Evolutionary conservation across 64 coral and sea anemone species (phyloP), one percentile per base, ranked within the genome.

Genomic region (Stylophora pistillata): DNA sequence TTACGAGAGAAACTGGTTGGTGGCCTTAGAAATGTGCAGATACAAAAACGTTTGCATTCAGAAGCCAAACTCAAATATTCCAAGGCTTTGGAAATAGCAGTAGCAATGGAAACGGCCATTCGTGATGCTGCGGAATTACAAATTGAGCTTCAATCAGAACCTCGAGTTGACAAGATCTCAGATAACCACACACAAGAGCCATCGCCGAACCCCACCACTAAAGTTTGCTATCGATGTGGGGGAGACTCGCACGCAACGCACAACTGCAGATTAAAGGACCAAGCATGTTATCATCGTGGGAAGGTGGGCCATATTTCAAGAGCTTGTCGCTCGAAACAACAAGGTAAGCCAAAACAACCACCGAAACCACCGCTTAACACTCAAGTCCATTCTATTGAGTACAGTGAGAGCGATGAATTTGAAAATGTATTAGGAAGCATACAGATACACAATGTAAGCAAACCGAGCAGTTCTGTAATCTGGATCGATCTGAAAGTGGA

Each of bases 211-310:
- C 55, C 56, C 52, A 60, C 56, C 74, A 23, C 37, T 62, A 84
- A n/a, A n/a, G n/a, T n/a, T n/a, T 91, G 53, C 74, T 91, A 84
- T 21, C 75, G 61, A 30, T 79, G 89, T 15, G 68, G 54, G 2
- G 85, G 54, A 58, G 26, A 87, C 64, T 34, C 79, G 15, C 71
- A 87, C 53, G 27, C 12, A 1, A 68, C 26, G 25, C 85, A 74
- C 54, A 87, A 56, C 26, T 74, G 30, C 21, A 74, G 37, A 74
- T 87, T 74, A 25, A 74, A 87, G 71, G 69, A 87, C 9, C 64
- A 73, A 23, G 29, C 30, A 11, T 87, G 85, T 27, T 15, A 30
- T 30, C 55, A 73, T 26, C 74, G 85, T 18, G 54, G 71, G 54
- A 87, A 87, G 5, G 31, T 20, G 56, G 79, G 79, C 15, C 71